A percentile compares a stretch with the other conserved stretches of the same genome.
These are phyloP conservation scores for Gastrophryne carolinensis DNA, from an alignment of 2,797 vertebrate genomes.

Conservation along the genomic window DNA sequence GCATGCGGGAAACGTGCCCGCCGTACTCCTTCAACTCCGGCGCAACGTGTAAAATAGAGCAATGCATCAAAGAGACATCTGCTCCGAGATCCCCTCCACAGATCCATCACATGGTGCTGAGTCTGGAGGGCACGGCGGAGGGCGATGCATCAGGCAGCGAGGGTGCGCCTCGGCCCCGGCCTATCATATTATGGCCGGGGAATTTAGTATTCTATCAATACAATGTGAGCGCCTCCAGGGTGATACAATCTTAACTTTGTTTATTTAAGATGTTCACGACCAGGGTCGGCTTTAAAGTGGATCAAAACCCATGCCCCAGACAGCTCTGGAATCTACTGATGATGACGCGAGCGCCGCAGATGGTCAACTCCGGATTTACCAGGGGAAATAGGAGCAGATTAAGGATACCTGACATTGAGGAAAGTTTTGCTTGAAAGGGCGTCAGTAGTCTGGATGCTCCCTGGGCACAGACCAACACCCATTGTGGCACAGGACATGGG, in stretches of 20 bases:
- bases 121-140: constrained; percentile 27
- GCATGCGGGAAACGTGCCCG: background rate
- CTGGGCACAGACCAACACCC: no score
- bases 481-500: no score
- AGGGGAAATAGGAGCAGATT: no score
- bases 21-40: background rate
- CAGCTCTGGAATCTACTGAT: no score
- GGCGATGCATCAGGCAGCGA: constrained; percentile 5
- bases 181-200: background rate
- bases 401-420: no score
- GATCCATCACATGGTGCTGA: constrained; percentile 27
- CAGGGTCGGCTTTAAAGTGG: no score
- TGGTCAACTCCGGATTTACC: no score
- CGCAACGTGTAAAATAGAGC: constrained; percentile 10
- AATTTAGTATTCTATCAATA: constrained; percentile 8
- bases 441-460: no score
- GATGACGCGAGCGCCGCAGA: no score
- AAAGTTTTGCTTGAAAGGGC: no score
- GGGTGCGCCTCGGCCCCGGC: background rate
- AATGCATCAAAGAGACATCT: constrained; percentile 20
- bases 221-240: background rate
- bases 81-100: background rate
- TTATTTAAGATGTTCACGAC: no score
- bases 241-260: background rate
- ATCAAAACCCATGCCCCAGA: no score